Evolutionary conservation across 2,113 vertebrate species (phyloP), one percentile per base, ranked within the genome.

Genomic region (Rhynchopsitta pachyrhyncha): DNA sequence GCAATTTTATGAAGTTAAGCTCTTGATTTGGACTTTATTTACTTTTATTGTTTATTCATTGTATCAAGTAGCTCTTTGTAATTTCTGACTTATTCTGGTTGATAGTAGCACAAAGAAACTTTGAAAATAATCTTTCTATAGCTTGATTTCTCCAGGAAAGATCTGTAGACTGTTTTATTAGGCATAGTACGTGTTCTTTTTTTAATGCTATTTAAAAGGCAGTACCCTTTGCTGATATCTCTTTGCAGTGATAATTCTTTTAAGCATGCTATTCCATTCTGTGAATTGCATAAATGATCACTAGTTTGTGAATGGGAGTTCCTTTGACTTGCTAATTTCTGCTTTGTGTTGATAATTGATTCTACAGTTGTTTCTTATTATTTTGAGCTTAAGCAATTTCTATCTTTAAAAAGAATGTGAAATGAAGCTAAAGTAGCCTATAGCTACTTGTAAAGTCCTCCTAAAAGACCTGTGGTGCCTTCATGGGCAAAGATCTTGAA

Each of bases 121-220:
- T 88, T 46, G 35, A 83, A 92, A 92, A 55, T 67, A 55, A 81
- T 85, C 20, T 68, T 70, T 79, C 67, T 68, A 8, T 60, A 63
- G 55, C 66, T 68, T 82, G 55, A 90, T 81, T 95, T 92, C 60
- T 82, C 12, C 33, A 86, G 39, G 60, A 94, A 16, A 86, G 83
- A 75, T 84, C 83, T 88, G 42, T 68, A 44, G 59, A 20, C 44
- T 85, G 9, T 92, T 95, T 57, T 76, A 77, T 88, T 92, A 77
- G 79, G 39, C n/a, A 28, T 69, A 46, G 41, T 44, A 7, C 15
- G 2, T n/a, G 11, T 69, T 28, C 0, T 0, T 11, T 44, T 81
- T 83, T 88, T 71, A 60, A 25, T 71, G 29, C 69, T 60, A n/a
- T 44, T 70, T 94, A 81, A 88, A 86, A 90, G 62, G 33, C 42